These are phyloP conservation scores for Elysia crispata DNA, from an alignment of 2,888 invertebrate genomes.

Conservation along the genomic window DNA sequence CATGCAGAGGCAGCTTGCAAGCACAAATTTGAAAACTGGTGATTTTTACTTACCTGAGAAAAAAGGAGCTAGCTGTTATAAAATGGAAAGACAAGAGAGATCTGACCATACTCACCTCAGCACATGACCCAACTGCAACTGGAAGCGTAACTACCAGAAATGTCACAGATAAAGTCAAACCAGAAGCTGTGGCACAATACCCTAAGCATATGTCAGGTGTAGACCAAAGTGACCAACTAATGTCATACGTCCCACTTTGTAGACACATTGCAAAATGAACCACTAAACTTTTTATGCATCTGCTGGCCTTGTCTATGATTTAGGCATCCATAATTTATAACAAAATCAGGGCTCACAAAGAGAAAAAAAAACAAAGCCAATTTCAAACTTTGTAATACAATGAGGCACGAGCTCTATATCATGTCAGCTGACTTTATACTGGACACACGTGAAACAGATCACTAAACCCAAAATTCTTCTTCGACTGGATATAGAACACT, in stretches of 20 bases:
- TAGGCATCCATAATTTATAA: neutral
- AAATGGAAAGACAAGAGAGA: neutral
- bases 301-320: neutral
- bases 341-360: neutral
- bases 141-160: neutral
- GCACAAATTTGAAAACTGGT: neutral
- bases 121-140: neutral
- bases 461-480: too few species aligned
- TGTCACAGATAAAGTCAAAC: neutral
- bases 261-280: neutral
- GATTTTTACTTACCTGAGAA: neutral
- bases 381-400: too few species aligned
- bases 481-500: too few species aligned
- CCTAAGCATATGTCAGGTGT: neutral
- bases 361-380: too few species aligned
- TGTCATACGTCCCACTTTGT: neutral
- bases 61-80: neutral
- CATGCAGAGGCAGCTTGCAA: too few species aligned
- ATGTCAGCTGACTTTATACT: too few species aligned
- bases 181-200: neutral
- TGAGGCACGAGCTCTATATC: too few species aligned
- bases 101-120: neutral
- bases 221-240: neutral
- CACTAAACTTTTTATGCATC: neutral
- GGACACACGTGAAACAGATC: too few species aligned